Conservation (phyloP, 2,797 vertebrate genomes). For the Calcarius lapponicus region DNA sequence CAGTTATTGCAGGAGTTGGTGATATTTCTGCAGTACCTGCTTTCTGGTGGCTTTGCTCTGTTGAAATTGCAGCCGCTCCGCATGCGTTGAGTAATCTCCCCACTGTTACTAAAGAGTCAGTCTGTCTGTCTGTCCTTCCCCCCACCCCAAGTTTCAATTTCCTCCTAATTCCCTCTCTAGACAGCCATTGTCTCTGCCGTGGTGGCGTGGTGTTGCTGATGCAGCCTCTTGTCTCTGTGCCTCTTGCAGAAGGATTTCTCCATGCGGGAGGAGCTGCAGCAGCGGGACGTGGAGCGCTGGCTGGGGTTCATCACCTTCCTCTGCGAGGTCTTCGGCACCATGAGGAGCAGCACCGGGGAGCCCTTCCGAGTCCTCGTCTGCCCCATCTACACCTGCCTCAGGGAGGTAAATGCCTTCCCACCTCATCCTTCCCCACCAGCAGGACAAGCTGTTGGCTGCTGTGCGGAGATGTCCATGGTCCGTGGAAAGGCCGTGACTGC, state of each 20-base stretch:
- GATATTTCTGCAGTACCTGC: slow-evolving; percentile 31
- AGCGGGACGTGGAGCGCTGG: slow-evolving; percentile 92
- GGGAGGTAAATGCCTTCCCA: slow-evolving; percentile 81
- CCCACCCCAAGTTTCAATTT: slow-evolving; percentile 20
- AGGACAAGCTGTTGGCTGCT: not conserved
- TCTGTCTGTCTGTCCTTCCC: slow-evolving; percentile 36
- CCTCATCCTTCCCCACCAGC: not conserved
- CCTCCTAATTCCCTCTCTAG: slow-evolving; percentile 22
- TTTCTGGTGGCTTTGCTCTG: slow-evolving; percentile 38
- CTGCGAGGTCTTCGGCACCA: slow-evolving; percentile 94
- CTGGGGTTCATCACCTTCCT: slow-evolving; percentile 98
- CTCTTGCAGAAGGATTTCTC: slow-evolving; percentile 90
- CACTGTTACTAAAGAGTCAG: slow-evolving; percentile 17
- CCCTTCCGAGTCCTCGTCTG: slow-evolving; percentile 95
- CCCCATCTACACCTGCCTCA: slow-evolving; percentile 97
- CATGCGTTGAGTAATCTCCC: not conserved
- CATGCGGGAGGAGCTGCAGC: slow-evolving; percentile 88
- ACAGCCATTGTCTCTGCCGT: not conserved
- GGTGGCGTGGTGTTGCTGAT: not conserved
- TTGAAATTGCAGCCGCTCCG: not conserved
- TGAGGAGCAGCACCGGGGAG: slow-evolving; percentile 93
- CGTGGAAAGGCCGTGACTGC: not conserved
- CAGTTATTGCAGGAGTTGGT: not conserved
- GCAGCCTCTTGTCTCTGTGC: slow-evolving; percentile 43
- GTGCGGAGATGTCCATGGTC: not conserved